Conservation (phyloP, 1,140 invertebrate genomes). For the Aradophagus sp. region DNA sequence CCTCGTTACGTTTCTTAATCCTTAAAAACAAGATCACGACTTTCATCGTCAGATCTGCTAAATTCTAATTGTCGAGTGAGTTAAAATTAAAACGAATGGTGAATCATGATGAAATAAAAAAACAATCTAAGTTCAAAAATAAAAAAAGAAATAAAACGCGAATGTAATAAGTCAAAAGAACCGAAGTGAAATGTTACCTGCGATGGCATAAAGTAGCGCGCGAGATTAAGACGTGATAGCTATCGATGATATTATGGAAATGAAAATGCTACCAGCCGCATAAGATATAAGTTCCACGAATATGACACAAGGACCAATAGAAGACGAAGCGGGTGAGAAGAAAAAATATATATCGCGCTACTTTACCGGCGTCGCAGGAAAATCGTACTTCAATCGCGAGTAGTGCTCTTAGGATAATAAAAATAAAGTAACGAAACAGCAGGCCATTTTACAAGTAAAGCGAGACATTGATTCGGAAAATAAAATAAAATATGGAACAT, state of each 20-base stretch:
- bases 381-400: constrained; percentile 37
- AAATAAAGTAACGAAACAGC: constrained; percentile 67
- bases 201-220: no score
- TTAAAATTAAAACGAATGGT: no score
- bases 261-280: constrained; percentile 39
- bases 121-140: no score
- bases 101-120: no score
- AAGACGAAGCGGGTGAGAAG: neutral
- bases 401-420: constrained; percentile 58
- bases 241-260: no score
- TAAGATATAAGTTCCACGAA: constrained; percentile 3
- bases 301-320: neutral
- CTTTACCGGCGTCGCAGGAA: constrained; percentile 19
- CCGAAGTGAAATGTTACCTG: no score
- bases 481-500: constrained; percentile 59
- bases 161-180: no score
- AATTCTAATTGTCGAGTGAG: no score
- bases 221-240: neutral
- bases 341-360: constrained; percentile 14
- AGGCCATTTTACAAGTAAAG: constrained; percentile 65
- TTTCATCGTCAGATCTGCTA: no score
- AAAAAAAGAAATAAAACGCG: no score
- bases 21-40: no score
- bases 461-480: constrained; percentile 56
- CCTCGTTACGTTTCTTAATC: no score